Conservation (phyloP, 1,140 invertebrate genomes). For the Meteorus sp. region DNA sequence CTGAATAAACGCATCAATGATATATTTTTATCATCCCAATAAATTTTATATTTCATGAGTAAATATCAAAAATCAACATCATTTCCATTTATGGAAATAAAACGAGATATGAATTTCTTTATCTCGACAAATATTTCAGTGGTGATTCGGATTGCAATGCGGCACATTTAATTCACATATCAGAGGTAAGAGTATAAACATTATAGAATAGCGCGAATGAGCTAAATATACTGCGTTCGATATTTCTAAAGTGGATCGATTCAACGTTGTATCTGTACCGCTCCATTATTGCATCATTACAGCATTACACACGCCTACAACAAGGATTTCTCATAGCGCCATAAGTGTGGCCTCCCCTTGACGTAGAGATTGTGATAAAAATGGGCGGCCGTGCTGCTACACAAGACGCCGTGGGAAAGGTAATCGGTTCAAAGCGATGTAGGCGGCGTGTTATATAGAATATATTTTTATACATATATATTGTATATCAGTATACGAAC, state of each 20-base stretch:
- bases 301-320: conserved; percentile 36
- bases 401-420: conserved; percentile 48
- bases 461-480: conserved; percentile 8
- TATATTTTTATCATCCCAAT: too few species aligned
- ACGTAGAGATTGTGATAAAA: conserved; percentile 39
- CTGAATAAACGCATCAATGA: too few species aligned
- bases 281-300: conserved; percentile 36
- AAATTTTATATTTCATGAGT: too few species aligned
- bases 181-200: not conserved
- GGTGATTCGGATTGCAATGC: not conserved
- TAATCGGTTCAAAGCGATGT: conserved; percentile 51
- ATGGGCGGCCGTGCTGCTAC: conserved; percentile 35
- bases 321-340: conserved; percentile 43
- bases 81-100: too few species aligned
- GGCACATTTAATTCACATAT: not conserved
- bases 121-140: too few species aligned
- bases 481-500: too few species aligned
- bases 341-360: too few species aligned
- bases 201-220: too few species aligned
- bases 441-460: conserved; percentile 27
- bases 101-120: too few species aligned
- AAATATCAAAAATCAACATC: too few species aligned
- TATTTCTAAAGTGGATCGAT: conserved; percentile 38
- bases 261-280: conserved; percentile 18
- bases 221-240: conserved; percentile 28